Conservation (phyloP, 2,113 vertebrate genomes). For the Rallus limicola region DNA sequence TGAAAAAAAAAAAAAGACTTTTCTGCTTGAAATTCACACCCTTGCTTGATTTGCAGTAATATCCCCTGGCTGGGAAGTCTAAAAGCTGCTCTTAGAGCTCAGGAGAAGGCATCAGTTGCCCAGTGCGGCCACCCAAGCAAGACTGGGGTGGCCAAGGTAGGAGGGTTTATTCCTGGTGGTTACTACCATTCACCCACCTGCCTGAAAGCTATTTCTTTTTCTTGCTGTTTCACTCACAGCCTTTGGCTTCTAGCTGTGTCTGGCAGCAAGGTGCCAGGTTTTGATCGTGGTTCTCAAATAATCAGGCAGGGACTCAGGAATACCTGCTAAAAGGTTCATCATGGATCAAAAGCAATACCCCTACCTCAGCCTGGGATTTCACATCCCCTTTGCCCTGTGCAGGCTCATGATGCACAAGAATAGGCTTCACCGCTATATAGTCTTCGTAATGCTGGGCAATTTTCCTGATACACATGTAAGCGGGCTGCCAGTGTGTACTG, state of each 20-base stretch:
- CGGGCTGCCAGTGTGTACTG: background rate
- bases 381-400: background rate
- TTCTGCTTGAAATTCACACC: background rate
- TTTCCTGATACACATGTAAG: background rate
- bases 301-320: background rate
- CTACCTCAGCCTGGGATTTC: background rate
- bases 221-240: background rate
- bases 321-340: background rate
- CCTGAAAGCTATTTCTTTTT: background rate
- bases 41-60: background rate
- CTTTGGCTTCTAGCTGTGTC: background rate
- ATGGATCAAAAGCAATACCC: background rate
- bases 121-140: background rate
- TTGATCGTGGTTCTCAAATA: background rate
- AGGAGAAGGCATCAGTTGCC: background rate
- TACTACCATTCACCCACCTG: background rate
- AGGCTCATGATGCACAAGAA: background rate
- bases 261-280: background rate
- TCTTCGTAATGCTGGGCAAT: background rate
- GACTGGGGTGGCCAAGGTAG: background rate
- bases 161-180: background rate
- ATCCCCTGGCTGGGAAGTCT: background rate
- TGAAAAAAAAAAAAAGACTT: background rate
- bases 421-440: background rate
- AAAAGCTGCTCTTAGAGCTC: background rate